Conservation (phyloP, 2,113 vertebrate species). For the cat (Felis catus) region DNA sequence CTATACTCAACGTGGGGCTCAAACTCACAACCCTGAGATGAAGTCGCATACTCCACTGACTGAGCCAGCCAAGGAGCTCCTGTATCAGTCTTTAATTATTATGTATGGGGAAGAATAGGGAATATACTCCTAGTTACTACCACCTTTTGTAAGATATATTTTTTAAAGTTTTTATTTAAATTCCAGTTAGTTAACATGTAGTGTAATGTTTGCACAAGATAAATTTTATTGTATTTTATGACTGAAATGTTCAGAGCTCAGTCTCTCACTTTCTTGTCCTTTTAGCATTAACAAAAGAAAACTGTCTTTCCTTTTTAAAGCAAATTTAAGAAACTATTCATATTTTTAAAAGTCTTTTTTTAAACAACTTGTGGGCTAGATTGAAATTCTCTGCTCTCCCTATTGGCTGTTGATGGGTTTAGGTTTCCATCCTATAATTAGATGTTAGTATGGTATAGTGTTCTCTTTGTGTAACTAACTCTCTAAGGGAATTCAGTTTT, state of each 20-base stretch:
- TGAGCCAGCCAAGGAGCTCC: background rate
- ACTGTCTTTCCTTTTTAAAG: background rate
- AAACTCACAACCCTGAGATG: background rate
- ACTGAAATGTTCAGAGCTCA: conserved; percentile 3
- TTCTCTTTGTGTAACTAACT: conserved; percentile 38
- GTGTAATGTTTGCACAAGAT: background rate
- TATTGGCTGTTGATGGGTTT: conserved; percentile 1
- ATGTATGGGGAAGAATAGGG: background rate
- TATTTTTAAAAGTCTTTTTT: background rate
- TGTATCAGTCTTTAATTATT: background rate
- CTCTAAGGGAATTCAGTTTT: conserved; percentile 39
- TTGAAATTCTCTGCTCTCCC: background rate
- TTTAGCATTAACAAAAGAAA: conserved; percentile 35
- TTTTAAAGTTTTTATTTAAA: background rate
- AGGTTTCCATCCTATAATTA: conserved; percentile 37
- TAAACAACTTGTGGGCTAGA: background rate
- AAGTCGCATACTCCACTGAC: background rate
- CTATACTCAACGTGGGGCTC: background rate
- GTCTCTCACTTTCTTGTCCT: background rate
- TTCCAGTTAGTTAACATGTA: background rate
- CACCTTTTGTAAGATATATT: background rate
- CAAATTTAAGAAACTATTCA: background rate
- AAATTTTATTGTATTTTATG: conserved; percentile 7
- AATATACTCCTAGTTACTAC: background rate
- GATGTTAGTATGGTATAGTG: conserved; percentile 17